phyloP scores from a whole-genome alignment of 2,113 vertebrate genomes.

The Ancistrus triradiatus region DNA sequence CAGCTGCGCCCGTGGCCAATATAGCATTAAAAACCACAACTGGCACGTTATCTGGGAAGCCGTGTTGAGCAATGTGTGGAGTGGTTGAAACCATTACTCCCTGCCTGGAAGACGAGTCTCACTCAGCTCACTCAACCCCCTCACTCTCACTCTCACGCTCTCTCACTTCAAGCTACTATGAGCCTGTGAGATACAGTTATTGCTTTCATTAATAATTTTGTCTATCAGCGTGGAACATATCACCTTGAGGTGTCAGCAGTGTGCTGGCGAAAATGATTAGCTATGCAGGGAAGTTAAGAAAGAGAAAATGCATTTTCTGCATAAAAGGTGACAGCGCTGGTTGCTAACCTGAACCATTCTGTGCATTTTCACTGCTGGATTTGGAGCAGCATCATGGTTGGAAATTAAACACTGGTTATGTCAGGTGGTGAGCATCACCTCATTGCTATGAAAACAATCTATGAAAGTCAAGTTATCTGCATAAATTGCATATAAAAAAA shows the following conservation, averaged over 20 bases:
- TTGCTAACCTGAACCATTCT: neutral
- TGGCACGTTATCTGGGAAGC: slow-evolving; percentile 5
- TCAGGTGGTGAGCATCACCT: no score
- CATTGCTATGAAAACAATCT: no score
- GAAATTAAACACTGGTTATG: no score
- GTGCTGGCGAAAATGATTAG: slow-evolving; percentile 27
- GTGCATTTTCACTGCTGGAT: neutral
- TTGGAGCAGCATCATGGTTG: no score
- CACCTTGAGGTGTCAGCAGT: slow-evolving; percentile 49
- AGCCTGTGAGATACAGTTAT: slow-evolving; percentile 16
- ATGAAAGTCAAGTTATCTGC: no score
- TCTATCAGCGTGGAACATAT: slow-evolving; percentile 27
- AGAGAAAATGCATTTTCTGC: neutral
- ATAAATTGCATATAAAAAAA: no score
- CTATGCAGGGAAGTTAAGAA: neutral
- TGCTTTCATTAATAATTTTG: slow-evolving; percentile 44
- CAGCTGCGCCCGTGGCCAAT: neutral
- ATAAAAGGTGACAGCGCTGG: no score
- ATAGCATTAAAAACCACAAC: slow-evolving; percentile 4
- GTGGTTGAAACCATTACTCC: neutral
- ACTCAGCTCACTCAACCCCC: slow-evolving; percentile 3
- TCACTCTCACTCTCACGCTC: neutral
- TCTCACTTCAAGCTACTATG: neutral
- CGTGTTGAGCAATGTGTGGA: slow-evolving; percentile 4
- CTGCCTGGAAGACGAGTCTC: neutral